These are phyloP conservation scores for Orycteropus afer DNA, from an alignment of 2,113 vertebrate genomes.

Conservation along the genomic window DNA sequence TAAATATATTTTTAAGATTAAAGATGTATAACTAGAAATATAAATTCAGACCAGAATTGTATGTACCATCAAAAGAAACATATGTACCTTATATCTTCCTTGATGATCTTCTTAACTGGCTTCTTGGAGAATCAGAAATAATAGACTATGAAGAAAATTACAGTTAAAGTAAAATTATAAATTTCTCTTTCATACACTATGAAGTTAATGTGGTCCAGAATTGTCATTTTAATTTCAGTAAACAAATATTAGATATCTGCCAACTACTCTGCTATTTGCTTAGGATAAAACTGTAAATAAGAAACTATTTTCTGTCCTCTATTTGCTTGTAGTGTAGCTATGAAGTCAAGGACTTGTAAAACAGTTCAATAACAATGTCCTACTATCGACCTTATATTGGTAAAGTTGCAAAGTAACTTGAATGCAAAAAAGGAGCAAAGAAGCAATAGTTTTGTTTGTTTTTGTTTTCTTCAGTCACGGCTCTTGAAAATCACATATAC, in stretches of 20 bases:
- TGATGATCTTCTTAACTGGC: neutral
- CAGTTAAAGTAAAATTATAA: neutral
- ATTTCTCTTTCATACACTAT: neutral
- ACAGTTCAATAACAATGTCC: neutral
- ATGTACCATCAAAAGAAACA: neutral
- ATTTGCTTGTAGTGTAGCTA: neutral
- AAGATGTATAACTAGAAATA: constrained; percentile 6
- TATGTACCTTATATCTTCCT: neutral
- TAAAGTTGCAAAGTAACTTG: neutral
- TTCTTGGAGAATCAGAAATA: neutral
- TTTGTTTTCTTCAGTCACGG: neutral
- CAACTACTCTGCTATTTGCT: neutral
- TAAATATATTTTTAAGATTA: neutral
- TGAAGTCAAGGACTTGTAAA: neutral
- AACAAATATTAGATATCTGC: neutral
- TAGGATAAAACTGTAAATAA: neutral
- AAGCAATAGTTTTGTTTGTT: no score
- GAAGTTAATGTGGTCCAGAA: neutral
- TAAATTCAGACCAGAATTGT: neutral
- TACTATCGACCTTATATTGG: rapidly evolving
- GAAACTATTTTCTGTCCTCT: neutral
- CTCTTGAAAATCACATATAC: neutral
- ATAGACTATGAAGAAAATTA: neutral
- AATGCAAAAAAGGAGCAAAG: neutral
- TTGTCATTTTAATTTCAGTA: neutral